Conservation (phyloP, 2,797 vertebrate species). For the Kryptopterus vitreolus region DNA sequence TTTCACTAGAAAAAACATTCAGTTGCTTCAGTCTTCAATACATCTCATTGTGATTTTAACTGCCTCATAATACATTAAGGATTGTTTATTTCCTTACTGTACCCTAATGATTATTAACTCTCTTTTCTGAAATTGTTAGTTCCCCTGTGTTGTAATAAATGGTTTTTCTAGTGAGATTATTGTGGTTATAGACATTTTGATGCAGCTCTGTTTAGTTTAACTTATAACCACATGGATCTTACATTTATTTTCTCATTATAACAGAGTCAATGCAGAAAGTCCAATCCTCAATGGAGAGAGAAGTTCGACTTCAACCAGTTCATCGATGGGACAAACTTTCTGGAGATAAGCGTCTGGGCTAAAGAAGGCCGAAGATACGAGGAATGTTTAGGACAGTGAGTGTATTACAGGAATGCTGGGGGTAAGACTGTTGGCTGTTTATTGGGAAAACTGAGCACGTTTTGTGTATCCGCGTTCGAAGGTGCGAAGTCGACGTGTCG, state of each 20-base stretch:
- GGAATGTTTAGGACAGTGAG: conserved; percentile 87
- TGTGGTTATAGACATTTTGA: background rate
- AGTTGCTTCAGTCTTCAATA: background rate
- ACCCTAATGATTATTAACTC: background rate
- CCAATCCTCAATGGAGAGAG: conserved; percentile 94
- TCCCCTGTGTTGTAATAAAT: background rate
- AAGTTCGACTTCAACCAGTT: conserved; percentile 94
- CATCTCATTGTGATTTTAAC: background rate
- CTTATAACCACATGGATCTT: background rate
- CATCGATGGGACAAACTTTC: conserved; percentile 77
- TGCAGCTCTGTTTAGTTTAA: no score
- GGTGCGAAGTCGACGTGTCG: conserved; percentile 85
- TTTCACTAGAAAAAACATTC: background rate
- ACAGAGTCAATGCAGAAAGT: conserved; percentile 83
- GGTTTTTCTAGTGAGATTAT: background rate
- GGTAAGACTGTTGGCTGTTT: background rate
- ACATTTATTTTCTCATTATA: background rate
- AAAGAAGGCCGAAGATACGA: conserved; percentile 83
- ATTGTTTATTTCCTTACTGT: background rate
- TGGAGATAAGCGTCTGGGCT: conserved; percentile 89
- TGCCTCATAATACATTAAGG: background rate
- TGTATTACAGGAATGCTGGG: conserved; percentile 37
- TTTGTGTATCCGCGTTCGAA: conserved; percentile 60
- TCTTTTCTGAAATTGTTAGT: background rate
- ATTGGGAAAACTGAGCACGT: background rate